These are phyloP conservation scores for Cepphus grylle DNA, from an alignment of 2,113 vertebrate species.

Conservation along the genomic window DNA sequence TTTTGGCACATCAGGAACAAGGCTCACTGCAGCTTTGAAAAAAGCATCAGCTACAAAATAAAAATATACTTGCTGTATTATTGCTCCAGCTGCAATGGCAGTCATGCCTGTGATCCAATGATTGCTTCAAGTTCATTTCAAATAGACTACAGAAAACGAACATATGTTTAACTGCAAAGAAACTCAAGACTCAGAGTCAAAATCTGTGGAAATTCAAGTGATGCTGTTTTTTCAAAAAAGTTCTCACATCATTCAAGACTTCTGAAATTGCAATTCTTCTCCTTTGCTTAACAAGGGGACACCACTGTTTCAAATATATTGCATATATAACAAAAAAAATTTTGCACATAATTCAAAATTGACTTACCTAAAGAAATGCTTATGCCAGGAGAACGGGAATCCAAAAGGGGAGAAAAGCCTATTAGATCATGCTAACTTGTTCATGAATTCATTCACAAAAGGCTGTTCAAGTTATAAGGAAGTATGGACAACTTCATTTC, in stretches of 20 bases:
- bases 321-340: neutral
- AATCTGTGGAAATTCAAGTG: neutral
- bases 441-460: neutral
- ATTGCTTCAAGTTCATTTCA: neutral
- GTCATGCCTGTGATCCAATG: neutral
- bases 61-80: neutral
- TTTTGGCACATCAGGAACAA: slow-evolving; percentile 91
- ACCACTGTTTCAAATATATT: neutral
- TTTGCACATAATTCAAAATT: neutral
- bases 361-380: neutral
- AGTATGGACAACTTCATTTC: neutral
- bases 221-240: neutral
- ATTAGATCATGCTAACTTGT: neutral
- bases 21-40: slow-evolving; percentile 90
- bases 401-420: accelerated
- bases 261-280: neutral
- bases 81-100: neutral
- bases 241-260: neutral
- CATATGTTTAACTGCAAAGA: neutral
- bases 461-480: neutral
- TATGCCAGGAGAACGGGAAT: neutral
- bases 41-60: slow-evolving; percentile 88
- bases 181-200: neutral
- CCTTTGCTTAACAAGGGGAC: neutral
- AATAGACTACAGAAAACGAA: neutral